Percentiles rank a stretch among this genome's conserved stretches.
phyloP scores from a whole-genome alignment of 2,888 invertebrate species.

The Lasioglossum pauxillum region DNA sequence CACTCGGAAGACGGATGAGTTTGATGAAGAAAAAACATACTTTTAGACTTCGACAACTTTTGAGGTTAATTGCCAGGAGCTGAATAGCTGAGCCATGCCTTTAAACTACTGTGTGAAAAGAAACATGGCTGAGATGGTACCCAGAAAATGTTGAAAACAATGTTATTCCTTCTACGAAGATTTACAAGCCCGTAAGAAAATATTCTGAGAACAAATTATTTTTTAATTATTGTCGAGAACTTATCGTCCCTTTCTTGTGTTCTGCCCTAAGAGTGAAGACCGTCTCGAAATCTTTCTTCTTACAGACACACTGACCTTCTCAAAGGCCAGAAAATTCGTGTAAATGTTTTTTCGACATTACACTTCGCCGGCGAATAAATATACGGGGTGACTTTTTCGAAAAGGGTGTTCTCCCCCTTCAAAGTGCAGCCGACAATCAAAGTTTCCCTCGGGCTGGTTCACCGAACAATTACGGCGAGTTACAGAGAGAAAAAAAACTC shows the following conservation, averaged over 20 bases:
- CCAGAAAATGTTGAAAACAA: background rate
- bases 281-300: background rate
- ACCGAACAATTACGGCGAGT: background rate
- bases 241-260: too few species aligned
- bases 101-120: background rate
- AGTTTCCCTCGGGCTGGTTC: background rate
- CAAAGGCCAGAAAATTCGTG: background rate
- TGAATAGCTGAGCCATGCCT: too few species aligned
- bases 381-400: background rate
- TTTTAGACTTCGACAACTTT: too few species aligned
- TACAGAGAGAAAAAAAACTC: background rate
- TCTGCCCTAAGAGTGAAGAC: background rate
- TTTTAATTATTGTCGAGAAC: background rate
- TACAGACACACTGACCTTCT: background rate
- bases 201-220: background rate
- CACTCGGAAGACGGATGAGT: too few species aligned
- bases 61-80: too few species aligned
- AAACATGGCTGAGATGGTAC: background rate
- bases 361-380: background rate
- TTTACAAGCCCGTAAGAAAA: too few species aligned
- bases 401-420: background rate
- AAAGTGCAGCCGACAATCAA: background rate
- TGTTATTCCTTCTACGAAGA: background rate
- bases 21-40: too few species aligned
- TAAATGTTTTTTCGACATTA: background rate